Percentiles rank a stretch among this genome's conserved stretches.
These are phyloP conservation scores for Cryptoblepharus egeriae DNA, from an alignment of 2,797 vertebrate genomes.

Conservation along the genomic window DNA sequence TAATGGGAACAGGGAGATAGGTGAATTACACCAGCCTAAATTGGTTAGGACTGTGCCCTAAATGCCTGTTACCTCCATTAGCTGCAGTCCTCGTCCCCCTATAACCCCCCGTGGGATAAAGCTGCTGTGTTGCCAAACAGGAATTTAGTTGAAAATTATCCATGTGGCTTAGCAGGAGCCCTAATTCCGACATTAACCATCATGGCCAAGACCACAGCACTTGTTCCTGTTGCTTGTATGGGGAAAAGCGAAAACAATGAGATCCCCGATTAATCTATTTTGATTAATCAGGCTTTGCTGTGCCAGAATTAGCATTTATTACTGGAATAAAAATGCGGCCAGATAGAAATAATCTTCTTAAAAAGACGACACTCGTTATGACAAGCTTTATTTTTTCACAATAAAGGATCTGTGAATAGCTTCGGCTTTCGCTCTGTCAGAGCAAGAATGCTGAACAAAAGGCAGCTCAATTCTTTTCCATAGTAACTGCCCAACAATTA, in stretches of 20 bases:
- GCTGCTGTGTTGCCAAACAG: no score
- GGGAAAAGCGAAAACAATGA: conserved; percentile 49
- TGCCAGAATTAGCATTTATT: conserved; percentile 52
- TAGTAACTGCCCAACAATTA: conserved; percentile 40
- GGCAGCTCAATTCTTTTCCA: conserved; percentile 38
- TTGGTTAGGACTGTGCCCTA: no score
- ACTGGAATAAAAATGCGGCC: conserved; percentile 50
- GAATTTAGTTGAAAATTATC: background rate
- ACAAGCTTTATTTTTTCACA: conserved; percentile 44
- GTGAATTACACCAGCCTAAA: no score
- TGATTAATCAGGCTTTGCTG: conserved; percentile 50
- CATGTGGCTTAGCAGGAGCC: background rate
- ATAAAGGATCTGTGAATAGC: conserved; percentile 35
- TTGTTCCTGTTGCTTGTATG: background rate
- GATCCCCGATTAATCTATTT: conserved; percentile 38
- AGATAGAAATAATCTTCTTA: conserved; percentile 59
- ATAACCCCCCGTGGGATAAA: no score
- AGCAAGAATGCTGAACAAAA: background rate
- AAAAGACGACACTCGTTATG: conserved; percentile 32
- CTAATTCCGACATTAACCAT: background rate
- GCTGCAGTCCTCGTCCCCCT: no score
- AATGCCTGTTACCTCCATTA: no score
- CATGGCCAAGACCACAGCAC: background rate
- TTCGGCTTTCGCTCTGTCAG: conserved; percentile 24
- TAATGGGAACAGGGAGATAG: no score